Evolutionary conservation across 2,797 vertebrate species (phyloP), one percentile per base, ranked within the genome.

Genomic region (Vespertilio murinus): DNA sequence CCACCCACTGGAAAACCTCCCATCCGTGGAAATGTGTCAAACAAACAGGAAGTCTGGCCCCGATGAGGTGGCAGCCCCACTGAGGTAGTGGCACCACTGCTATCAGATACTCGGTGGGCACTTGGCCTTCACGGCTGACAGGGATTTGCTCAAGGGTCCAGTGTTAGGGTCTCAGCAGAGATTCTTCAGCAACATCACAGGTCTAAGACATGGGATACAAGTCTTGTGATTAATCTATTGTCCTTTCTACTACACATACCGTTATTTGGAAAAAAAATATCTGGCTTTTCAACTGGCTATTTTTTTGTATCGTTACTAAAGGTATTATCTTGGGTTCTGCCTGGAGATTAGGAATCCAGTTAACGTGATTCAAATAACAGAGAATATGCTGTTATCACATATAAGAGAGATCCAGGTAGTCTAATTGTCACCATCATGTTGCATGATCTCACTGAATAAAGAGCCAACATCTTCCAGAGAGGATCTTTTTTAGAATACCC

Each of bases 11-110:
- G 47, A 67, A 79, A 47, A 47, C 35, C 42, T 33, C 11, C 10
- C 11, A 14, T 65, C 9, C 45, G 1, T 13, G 22, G 75, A 56
- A 42, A n/a, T 2, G 10, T 0, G 23, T 22, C 2, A n/a, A 22
- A 5, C 6, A 33, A 67, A 25, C 35, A 13, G 23, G 49, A 79
- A 40, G 73, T 30, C 69, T 38, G 35, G n/a, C 6, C 38, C n/a
- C 38, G 9, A 7, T 13, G 35, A 85, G 20, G 56, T 6, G 5
- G 22, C 56, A 30, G 28, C 6, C 38, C n/a, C 33, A 14, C 11
- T 13, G 35, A 82, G 17, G 49, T 2, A 4, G 17, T 0, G 0
- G 14, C 10, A 49, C 1, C 11, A 16, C 20, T 11, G 23, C 8
- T 10, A 77, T 54, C 30, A 30, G 6, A 25, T 8, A 6, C 17